Evolutionary conservation across 2,797 vertebrate species (phyloP).

Genomic region (Taeniopygia guttata): DNA sequence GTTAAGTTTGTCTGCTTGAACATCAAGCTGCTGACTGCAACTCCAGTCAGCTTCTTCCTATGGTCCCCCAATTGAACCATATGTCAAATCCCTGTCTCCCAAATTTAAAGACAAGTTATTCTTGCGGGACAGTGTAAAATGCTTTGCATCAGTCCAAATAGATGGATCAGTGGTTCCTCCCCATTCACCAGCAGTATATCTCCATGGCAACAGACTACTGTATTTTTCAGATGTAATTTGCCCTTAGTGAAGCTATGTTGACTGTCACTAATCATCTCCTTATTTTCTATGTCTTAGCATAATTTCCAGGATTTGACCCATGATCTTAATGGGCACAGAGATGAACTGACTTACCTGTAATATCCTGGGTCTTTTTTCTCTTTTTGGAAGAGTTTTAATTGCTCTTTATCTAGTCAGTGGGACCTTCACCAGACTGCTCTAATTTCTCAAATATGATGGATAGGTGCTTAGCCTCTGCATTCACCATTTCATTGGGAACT

Average conservation of each 20-base stretch:
- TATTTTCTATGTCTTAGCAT: neutral
- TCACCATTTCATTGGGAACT: neutral
- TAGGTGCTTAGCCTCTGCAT: fast-evolving
- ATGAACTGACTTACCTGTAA: neutral
- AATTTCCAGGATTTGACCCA: neutral
- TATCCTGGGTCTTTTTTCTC: neutral
- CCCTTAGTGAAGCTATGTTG: neutral
- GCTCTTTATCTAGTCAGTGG: neutral
- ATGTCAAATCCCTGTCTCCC: neutral
- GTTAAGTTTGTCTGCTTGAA: neutral
- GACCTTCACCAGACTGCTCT: too few species aligned
- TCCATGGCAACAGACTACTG: neutral
- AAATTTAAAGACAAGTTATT: too few species aligned
- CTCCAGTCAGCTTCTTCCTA: neutral
- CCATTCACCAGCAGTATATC: neutral
- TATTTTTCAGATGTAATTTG: neutral
- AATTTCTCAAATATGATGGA: neutral
- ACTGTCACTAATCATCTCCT: neutral
- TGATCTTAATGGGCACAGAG: neutral
- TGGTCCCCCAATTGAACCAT: too few species aligned
- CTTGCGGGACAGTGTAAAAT: neutral
- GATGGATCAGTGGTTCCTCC: neutral
- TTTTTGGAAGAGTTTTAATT: neutral
- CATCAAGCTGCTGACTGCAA: neutral
- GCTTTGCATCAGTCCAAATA: neutral